Conservation (phyloP, 2,888 invertebrate genomes). For the Artemia sp. region DNA sequence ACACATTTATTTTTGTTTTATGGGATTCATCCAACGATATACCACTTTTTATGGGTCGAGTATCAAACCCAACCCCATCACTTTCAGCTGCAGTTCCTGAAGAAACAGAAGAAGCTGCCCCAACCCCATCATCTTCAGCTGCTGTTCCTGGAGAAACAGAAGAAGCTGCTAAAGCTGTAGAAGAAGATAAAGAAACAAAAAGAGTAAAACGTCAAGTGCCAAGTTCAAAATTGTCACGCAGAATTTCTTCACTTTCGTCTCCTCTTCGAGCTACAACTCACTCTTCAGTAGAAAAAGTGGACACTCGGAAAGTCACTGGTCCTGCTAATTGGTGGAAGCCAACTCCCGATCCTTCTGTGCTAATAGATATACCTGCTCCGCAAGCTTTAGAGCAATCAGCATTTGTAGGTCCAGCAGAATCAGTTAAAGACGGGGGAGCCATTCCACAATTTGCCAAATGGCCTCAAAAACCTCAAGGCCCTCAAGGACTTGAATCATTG, state of each 20-base stretch:
- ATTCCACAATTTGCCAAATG: no score
- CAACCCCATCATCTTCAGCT: neutral
- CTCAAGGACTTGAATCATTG: no score
- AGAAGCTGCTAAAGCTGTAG: neutral
- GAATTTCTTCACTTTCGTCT: neutral
- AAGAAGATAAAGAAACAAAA: neutral
- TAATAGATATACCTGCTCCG: neutral
- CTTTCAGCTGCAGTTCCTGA: neutral
- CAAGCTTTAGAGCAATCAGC: no score
- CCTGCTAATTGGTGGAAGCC: constrained; percentile 12
- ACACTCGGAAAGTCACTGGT: neutral
- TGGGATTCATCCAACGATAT: neutral
- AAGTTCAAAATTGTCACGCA: neutral
- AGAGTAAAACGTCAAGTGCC: neutral
- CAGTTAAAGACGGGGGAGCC: no score
- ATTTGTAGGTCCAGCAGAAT: no score
- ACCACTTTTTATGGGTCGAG: constrained; percentile 2
- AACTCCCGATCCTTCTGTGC: neutral
- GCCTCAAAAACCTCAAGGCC: no score
- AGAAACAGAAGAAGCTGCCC: neutral
- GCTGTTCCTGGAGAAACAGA: neutral
- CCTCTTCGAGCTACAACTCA: neutral
- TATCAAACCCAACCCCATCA: neutral
- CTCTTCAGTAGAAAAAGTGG: neutral
- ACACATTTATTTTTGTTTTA: neutral